A percentile compares a stretch with the other conserved stretches of the same genome.
These are phyloP conservation scores for Epinotia nisella DNA, from an alignment of 2,888 invertebrate species.

Conservation along the genomic window DNA sequence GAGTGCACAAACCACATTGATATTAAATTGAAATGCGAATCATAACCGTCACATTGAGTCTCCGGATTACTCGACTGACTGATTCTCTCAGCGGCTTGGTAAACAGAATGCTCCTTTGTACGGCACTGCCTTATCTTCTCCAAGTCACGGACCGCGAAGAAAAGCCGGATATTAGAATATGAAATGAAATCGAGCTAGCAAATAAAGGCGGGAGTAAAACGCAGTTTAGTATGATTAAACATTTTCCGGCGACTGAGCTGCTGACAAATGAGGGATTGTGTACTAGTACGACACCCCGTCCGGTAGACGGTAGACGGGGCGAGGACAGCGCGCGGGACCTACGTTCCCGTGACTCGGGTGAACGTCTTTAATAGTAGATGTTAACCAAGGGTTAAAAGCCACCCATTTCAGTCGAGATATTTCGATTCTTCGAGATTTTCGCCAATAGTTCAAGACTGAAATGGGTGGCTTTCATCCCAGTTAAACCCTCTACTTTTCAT, in stretches of 20 bases:
- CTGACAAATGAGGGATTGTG: neutral
- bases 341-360: no score
- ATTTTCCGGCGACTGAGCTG: neutral
- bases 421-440: no score
- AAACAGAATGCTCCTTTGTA: constrained; percentile 10
- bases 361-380: no score
- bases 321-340: no score
- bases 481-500: no score
- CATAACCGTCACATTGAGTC: neutral
- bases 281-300: no score
- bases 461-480: no score
- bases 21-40: neutral
- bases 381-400: no score
- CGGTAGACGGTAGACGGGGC: no score
- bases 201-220: neutral
- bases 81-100: neutral
- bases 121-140: neutral
- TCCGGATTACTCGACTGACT: neutral
- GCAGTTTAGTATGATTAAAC: neutral
- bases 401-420: no score
- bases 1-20: neutral
- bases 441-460: no score
- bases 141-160: neutral
- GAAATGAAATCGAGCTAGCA: constrained; percentile 11
- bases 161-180: constrained; percentile 28